Base-by-base conservation (phyloP, 2,797 vertebrate species). In the Rhabdophis nuchalis region DNA sequence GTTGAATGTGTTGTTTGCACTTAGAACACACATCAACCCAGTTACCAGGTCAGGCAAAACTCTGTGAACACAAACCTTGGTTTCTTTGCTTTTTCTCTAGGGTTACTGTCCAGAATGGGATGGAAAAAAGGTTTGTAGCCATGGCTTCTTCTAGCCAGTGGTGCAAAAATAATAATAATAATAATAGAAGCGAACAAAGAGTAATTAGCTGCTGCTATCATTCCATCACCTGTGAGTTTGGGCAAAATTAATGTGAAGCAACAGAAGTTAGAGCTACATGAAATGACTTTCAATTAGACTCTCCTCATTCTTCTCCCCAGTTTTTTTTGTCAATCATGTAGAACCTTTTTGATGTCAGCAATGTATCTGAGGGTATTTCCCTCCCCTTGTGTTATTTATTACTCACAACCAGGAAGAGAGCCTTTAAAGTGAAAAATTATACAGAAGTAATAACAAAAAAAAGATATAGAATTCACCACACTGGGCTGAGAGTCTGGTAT, bases 281-380 rank as follows among this genome's bases (percentile, higher is more conserved):
- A 96, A 96, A 58, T 0, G 95, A 96, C 94, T 96, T 94, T 18
- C 94, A 97, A 96, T 93, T 93, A 94, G 90, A 77, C 90, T 7
- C 92, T 90, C 93, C 95, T 94, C 94, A 94, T 94, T 92, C 93
- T 94, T 94, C 91, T 3, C 94, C 86, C 96, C 95, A 95, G 94
- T 94, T 96, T 95, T 92, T 90, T 95, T 96, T 96, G 94, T 95
- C 95, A 94, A 90, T 94, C 93, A 94, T 94, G 93, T 87, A 82
- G 1, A 88, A 94, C 85, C 93, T 95, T 97, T 93, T 96, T 97
- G 95, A 96, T 96, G 96, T 96, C 95, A 95, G 95, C 90, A 92
- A 91, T 95, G 95, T 96, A 95, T 96, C 95, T 94, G 94, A 92
- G 95, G 94, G 94, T 95, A 94, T 56, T 94, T 94, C 87, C 23